These are phyloP conservation scores for Cochlearius cochlearius DNA, from an alignment of 2,113 vertebrate species.

Conservation along the genomic window DNA sequence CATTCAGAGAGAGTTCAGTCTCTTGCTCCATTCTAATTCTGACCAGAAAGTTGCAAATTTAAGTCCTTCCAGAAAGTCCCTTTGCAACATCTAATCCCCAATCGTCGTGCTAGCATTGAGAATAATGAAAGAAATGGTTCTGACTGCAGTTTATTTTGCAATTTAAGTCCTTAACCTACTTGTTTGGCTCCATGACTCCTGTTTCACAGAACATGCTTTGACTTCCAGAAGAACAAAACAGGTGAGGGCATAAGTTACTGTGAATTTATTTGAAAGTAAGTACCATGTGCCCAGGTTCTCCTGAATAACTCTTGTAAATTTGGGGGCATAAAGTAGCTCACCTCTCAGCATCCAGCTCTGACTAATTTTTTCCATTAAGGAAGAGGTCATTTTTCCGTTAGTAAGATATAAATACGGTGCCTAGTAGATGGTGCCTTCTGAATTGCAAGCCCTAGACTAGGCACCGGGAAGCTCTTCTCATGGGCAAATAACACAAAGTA, in stretches of 20 bases:
- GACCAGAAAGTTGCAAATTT: not conserved
- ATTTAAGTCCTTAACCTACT: not conserved
- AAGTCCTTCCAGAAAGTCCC: not conserved
- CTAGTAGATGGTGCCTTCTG: not conserved
- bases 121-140: not conserved
- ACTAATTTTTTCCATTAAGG: not conserved
- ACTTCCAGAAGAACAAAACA: not conserved
- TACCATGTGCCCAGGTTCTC: not conserved
- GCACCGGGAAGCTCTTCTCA: not conserved
- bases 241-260: not conserved
- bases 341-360: not conserved
- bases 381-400: not conserved
- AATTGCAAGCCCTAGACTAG: not conserved
- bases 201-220: not conserved
- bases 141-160: constrained; percentile 12
- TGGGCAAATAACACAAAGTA: not conserved
- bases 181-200: not conserved
- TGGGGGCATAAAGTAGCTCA: not conserved
- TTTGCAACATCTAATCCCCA: not conserved
- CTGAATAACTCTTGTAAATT: not conserved
- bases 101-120: not conserved
- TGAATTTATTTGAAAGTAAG: not conserved
- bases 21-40: not conserved
- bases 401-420: not conserved
- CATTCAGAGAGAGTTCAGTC: not conserved